These are phyloP conservation scores for Bambusicola thoracicus DNA, from an alignment of 2,113 vertebrate species.

Conservation along the genomic window DNA sequence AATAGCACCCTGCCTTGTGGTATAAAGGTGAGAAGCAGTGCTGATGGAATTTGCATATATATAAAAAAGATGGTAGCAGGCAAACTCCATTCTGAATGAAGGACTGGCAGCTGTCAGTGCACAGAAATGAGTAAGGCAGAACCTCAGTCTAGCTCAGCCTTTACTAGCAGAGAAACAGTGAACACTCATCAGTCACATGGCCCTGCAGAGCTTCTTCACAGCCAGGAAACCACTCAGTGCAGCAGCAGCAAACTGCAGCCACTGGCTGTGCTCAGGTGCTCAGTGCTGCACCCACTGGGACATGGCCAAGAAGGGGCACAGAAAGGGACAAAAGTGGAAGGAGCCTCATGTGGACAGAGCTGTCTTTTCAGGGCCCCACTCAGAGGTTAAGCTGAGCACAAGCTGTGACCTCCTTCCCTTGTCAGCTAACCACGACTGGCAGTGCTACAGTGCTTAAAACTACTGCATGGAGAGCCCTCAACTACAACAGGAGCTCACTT, in stretches of 20 bases:
- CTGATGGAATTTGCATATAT: neutral
- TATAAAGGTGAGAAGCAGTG: fast-evolving
- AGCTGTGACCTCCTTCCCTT: neutral
- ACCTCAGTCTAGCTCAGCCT: neutral
- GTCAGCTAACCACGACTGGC: neutral
- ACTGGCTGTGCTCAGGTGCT: neutral
- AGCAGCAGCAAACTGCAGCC: neutral
- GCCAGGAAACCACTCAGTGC: neutral
- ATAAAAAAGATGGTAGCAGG: neutral
- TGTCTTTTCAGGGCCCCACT: neutral
- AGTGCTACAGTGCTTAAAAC: no score
- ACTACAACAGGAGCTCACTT: fast-evolving
- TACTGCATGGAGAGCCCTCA: fast-evolving
- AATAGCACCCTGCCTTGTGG: neutral
- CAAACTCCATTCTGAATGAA: neutral
- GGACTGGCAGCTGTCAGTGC: neutral
- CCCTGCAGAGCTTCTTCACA: neutral
- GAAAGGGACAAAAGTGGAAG: neutral
- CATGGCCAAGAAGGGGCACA: neutral
- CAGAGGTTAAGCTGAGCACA: neutral
- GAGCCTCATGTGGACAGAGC: neutral
- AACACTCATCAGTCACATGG: no score
- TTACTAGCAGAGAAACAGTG: neutral
- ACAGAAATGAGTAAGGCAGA: neutral
- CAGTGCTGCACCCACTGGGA: fast-evolving